Percentiles rank a stretch among this genome's conserved stretches.
These are phyloP conservation scores for Drosophila prolongata DNA, from an alignment of 2,888 invertebrate species.

Conservation along the genomic window DNA sequence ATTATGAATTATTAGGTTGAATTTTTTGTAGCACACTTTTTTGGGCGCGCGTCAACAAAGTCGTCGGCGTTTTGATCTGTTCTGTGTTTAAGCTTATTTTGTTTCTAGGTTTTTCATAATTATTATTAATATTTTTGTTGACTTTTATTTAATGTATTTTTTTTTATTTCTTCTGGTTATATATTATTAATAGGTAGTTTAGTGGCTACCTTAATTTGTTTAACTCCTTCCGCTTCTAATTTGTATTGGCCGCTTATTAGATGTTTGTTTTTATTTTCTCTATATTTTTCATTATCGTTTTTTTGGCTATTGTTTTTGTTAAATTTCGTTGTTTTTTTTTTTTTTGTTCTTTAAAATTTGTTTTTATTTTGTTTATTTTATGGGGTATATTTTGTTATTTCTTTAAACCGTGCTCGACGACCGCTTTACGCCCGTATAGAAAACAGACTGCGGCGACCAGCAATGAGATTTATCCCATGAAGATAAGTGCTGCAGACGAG, in stretches of 20 bases:
- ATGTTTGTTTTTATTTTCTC: slow-evolving; percentile 1
- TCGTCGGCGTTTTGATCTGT: slow-evolving; percentile 23
- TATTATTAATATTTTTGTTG: too few relatives aligned
- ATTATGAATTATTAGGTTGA: not conserved
- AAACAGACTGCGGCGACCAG: slow-evolving; percentile 84
- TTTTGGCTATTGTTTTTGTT: not conserved
- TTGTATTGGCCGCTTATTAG: slow-evolving; percentile 17
- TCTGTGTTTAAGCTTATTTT: not conserved
- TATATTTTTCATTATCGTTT: not conserved
- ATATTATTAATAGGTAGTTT: not conserved
- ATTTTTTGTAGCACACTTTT: slow-evolving; percentile 14
- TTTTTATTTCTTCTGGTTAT: not conserved
- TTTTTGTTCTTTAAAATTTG: not conserved
- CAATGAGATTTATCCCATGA: slow-evolving; percentile 81
- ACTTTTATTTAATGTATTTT: not conserved
- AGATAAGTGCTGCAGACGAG: slow-evolving; percentile 63
- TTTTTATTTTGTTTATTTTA: not conserved
- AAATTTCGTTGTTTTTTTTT: slow-evolving; percentile 3
- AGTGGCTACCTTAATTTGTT: slow-evolving; percentile 10
- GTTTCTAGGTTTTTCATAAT: not conserved
- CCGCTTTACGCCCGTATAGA: slow-evolving; percentile 84
- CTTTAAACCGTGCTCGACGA: slow-evolving; percentile 76
- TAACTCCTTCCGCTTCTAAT: not conserved
- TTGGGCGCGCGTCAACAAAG: slow-evolving; percentile 33
- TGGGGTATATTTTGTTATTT: slow-evolving; percentile 6